Evolutionary conservation across 35 echinoderm and acorn worm genomes (phyloP), one percentile per base, ranked within the genome.

Genomic region (Strongylocentrotus purpuratus): DNA sequence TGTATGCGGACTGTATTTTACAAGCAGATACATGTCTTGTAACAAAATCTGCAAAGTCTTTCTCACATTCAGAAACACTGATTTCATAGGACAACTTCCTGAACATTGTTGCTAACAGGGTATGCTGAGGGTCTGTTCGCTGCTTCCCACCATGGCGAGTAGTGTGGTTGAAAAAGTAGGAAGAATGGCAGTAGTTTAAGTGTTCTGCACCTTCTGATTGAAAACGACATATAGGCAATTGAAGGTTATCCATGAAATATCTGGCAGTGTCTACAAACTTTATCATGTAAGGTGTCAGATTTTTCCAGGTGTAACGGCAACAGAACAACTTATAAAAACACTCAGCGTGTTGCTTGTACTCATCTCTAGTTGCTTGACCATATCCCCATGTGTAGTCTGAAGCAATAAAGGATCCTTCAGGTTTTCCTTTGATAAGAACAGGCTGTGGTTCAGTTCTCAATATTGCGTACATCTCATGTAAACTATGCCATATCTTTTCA

Each of bases 221-320:
- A 33, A 95, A 97, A 18, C 97, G 92, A 35, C 96, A 32, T 5
- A 98, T 25, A 9, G 97, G 95, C 18, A 96, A 94, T n/a, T 46
- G 45, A 4, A 94, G 61, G 12, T n/a, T 59, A 45, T 95, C 59
- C 94, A 96, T 95, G 17, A 98, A 86, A 18, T 70, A 70, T 70
- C 61, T 70, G 61, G 61, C 20, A 22, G 4, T 20, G 61, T 70
- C 61, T 20, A 70, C 95, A n/a, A 95, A 96, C 35, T 94, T 98
- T 2, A 98, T 96, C 97, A 96, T 95, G 87, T 98, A 98, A 28
- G 97, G 97, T 22, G 97, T 98, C 28, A 98, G 46, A 2, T 94
- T 55, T 33, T 88, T 33, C 46, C 87, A 96, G 20, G 86, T 47
- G 60, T 96, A 98, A 15, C 95, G n/a, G 2, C 96, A 22, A 65